These are phyloP conservation scores for Megamerina dolium DNA, from an alignment of 2,888 invertebrate genomes.

Conservation along the genomic window DNA sequence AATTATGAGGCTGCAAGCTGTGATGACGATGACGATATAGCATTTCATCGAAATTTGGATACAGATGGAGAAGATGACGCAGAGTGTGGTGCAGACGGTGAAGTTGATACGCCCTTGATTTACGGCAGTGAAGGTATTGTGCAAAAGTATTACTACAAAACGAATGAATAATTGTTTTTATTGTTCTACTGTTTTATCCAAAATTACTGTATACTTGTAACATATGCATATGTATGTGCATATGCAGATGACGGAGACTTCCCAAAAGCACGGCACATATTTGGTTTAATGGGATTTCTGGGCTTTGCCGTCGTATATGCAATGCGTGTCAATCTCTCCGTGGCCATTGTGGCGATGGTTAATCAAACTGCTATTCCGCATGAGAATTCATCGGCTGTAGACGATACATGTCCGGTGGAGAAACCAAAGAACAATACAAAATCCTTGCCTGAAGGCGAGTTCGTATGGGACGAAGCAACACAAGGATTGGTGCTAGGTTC, in stretches of 20 bases:
- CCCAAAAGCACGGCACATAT: constrained; percentile 64
- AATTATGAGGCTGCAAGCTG: constrained; percentile 12
- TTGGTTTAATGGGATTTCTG: constrained; percentile 79
- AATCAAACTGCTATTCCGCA: constrained; percentile 62
- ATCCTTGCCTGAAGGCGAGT: constrained; percentile 55
- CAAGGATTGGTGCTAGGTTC: constrained; percentile 77
- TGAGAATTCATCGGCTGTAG: constrained; percentile 53
- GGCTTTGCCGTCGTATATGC: constrained; percentile 87
- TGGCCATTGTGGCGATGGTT: constrained; percentile 93
- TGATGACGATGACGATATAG: constrained; percentile 14
- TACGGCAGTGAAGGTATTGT: constrained; percentile 20
- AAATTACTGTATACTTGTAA: background rate
- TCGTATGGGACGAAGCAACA: constrained; percentile 70
- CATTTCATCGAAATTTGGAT: constrained; percentile 5
- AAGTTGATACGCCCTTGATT: constrained; percentile 26
- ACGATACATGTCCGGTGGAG: constrained; percentile 54
- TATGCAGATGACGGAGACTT: constrained; percentile 29
- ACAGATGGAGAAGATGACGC: constrained; percentile 15
- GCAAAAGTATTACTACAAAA: background rate
- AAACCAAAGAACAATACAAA: constrained; percentile 32
- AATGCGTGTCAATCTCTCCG: constrained; percentile 84
- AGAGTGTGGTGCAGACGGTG: constrained; percentile 3
- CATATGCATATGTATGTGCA: background rate
- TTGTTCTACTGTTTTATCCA: too few species aligned
- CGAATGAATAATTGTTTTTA: too few species aligned